phyloP scores from a whole-genome alignment of 2,113 vertebrate species.

The Ondatra zibethicus region DNA sequence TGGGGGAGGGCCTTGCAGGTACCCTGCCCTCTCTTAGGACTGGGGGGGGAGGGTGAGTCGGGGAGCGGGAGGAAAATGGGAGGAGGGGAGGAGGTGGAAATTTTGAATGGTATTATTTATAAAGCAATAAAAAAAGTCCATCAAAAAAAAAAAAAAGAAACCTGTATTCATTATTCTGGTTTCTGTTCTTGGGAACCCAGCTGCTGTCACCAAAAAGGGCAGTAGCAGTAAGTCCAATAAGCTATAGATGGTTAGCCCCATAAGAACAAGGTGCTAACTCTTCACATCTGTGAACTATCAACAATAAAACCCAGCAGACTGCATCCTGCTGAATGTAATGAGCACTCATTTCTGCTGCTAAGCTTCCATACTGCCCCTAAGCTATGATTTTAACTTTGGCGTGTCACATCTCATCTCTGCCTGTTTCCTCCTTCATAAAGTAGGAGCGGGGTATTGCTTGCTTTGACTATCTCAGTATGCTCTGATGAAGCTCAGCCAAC shows the following conservation, averaged over 20 bases:
- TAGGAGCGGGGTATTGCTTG: not conserved
- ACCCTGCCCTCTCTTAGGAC: too few relatives aligned
- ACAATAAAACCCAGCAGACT: not conserved
- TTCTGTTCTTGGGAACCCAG: constrained; percentile 2
- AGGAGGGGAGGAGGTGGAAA: too few relatives aligned
- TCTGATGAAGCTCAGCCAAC: not conserved
- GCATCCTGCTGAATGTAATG: not conserved
- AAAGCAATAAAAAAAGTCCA: too few relatives aligned
- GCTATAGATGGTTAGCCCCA: not conserved
- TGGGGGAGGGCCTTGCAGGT: too few relatives aligned
- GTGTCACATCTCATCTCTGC: not conserved
- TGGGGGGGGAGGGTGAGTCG: too few relatives aligned
- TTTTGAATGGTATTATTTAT: too few relatives aligned
- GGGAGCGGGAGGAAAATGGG: too few relatives aligned
- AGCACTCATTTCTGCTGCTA: not conserved
- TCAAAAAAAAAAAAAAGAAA: not conserved
- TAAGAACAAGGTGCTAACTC: not conserved
- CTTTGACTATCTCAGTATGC: not conserved
- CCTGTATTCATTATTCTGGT: not conserved
- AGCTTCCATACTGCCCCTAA: not conserved
- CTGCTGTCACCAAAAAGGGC: not conserved
- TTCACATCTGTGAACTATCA: not conserved
- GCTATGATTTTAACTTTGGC: not conserved
- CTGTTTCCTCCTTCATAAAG: constrained; percentile 15
- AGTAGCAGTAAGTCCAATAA: not conserved